Evolutionary conservation across 2,113 vertebrate species (phyloP), one percentile per base, ranked within the genome.

Genomic region (Eulemur macaco): DNA sequence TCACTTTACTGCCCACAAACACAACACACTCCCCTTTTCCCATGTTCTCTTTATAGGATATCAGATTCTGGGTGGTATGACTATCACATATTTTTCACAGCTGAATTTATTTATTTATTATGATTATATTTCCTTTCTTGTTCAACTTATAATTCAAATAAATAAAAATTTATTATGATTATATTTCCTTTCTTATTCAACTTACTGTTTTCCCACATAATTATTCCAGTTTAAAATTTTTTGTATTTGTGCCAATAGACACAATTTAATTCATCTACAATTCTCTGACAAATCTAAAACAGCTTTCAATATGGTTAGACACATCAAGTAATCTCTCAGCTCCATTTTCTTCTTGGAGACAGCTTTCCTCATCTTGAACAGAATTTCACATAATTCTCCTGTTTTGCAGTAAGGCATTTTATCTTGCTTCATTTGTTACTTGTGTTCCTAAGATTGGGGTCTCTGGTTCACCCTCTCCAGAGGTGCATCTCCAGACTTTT

Each of bases 51-150:
- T 91, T 77, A 68, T 29, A 39, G 39, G 17, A 31, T 86, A 82
- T 45, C 34, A 84, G 63, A 42, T 94, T 56, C 89, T 25, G 7
- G 31, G 21, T 6, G 60, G 12, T 78, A 42, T 77, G 39, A 64
- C 45, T 54, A 34, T 91, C 42, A 92, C 21, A 13, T 71, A 80
- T 69, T 93, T 97, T 91, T 89, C 34, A 63, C 27, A 50, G 25
- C 69, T 66, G 27, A 27, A 27, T 94, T 18, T 89, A 12, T 73
- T 39, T 39, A 78, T 83, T 92, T 34, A 78, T 50, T 56, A 6
- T 83, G 31, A 77, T 96, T 60, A 1, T 52, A 68, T 73, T 93
- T 89, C 52, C 23, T 81, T 92, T 93, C 66, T 95, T 93, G 25
- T 85, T 63, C 42, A 69, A 13, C 21, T 78, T 86, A 85, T 39